A percentile compares a stretch with the other conserved stretches of the same genome.
Evolutionary conservation across 1,140 invertebrate genomes (phyloP).

Genomic region (Brachionus paranguensis): DNA sequence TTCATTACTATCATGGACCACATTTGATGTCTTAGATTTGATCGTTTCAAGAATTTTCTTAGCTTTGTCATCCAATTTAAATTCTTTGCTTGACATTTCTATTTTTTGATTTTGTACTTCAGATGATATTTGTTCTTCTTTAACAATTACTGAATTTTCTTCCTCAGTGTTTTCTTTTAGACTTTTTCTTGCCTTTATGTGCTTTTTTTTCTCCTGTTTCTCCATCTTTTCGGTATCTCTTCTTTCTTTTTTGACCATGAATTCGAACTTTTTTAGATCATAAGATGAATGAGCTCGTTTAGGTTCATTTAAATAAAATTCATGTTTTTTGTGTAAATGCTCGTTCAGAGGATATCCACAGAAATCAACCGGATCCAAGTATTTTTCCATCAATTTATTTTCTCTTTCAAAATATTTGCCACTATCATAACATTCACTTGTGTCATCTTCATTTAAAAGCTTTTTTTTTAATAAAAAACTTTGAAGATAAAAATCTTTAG

Average conservation of each 20-base stretch:
- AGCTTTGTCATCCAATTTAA: not conserved
- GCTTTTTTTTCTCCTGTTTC: not conserved
- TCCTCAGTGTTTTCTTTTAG: not conserved
- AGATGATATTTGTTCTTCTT: not conserved
- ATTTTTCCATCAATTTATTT: not conserved
- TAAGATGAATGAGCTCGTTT: not conserved
- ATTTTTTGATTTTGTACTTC: not conserved
- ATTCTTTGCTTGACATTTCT: not conserved
- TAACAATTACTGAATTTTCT: not conserved
- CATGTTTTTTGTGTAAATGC: conserved; percentile 11
- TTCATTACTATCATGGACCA: not conserved
- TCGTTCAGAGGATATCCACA: not conserved
- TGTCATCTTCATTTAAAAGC: not conserved
- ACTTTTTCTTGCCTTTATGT: not conserved
- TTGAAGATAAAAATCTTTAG: not conserved
- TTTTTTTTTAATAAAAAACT: conserved; percentile 5
- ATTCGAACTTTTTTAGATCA: not conserved
- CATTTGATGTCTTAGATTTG: not conserved
- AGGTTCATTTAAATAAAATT: conserved; percentile 1
- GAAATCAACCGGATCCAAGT: not conserved
- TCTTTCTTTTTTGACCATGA: not conserved
- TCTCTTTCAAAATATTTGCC: not conserved
- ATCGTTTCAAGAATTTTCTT: not conserved
- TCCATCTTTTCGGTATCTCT: not conserved
- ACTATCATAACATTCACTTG: not conserved